phyloP scores from a whole-genome alignment of 2,113 vertebrate genomes.

The Oceanodroma tethys region DNA sequence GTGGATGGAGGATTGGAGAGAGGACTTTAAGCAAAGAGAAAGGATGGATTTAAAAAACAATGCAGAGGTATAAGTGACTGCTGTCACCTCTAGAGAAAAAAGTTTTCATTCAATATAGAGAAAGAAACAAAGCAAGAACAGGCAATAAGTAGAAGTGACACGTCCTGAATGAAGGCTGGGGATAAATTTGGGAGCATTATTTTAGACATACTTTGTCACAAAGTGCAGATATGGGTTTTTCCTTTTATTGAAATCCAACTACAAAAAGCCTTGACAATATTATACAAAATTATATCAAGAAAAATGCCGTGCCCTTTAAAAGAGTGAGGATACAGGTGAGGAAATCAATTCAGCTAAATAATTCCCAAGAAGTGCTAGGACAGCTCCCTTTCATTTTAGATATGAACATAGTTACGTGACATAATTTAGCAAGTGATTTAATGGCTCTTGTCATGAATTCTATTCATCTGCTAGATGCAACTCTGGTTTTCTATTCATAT shows the following conservation, averaged over 20 bases:
- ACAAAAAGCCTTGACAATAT: neutral
- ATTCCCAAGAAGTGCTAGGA: neutral
- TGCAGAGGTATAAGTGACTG: neutral
- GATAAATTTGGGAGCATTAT: neutral
- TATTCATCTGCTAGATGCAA: slow-evolving; percentile 3
- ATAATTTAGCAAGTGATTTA: slow-evolving; percentile 30
- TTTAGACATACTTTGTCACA: neutral
- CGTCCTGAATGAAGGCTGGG: neutral
- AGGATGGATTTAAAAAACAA: neutral
- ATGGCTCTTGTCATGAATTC: neutral
- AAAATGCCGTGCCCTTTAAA: neutral
- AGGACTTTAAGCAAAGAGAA: neutral
- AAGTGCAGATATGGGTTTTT: neutral
- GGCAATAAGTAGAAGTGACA: neutral
- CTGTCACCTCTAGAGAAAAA: neutral
- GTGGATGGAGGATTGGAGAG: neutral
- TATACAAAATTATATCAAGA: neutral
- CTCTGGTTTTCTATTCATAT: neutral
- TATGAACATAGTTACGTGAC: neutral
- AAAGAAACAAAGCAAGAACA: neutral
- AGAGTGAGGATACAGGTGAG: neutral
- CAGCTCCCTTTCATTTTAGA: neutral
- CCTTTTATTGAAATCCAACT: neutral
- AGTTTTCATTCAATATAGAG: neutral
- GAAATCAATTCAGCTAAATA: neutral